These are phyloP conservation scores for Cremastinae sp. DNA, from an alignment of 2,888 invertebrate genomes.

Conservation along the genomic window DNA sequence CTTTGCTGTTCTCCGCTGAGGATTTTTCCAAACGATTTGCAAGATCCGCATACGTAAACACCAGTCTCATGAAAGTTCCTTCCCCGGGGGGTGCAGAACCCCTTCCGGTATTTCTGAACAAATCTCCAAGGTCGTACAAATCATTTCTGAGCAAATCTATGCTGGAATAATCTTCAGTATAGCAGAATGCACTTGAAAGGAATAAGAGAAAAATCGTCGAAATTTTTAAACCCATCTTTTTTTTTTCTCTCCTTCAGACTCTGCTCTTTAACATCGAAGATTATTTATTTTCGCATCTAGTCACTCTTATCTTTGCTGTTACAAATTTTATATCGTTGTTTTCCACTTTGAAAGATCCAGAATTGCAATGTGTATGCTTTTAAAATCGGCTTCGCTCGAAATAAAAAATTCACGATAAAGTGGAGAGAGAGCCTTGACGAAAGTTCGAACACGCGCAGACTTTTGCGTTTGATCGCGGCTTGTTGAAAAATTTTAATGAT, in stretches of 20 bases:
- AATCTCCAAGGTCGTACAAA: conserved; percentile 82
- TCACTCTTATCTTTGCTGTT: not conserved
- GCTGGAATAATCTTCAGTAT: conserved; percentile 70
- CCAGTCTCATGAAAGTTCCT: conserved; percentile 82
- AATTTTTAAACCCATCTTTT: conserved; percentile 45
- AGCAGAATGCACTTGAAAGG: conserved; percentile 39
- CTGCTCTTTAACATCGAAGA: not conserved
- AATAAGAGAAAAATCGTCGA: conserved; percentile 55
- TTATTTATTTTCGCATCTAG: not conserved
- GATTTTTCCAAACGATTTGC: conserved; percentile 81
- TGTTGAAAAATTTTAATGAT: conserved; percentile 10
- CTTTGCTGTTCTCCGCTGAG: conserved; percentile 65
- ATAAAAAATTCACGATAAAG: not conserved
- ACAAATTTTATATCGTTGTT: not conserved
- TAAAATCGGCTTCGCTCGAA: too few relatives aligned
- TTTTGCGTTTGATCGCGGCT: not conserved
- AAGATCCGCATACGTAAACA: conserved; percentile 83
- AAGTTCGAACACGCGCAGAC: conserved; percentile 26
- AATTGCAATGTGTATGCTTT: not conserved
- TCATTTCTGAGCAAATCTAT: conserved; percentile 85
- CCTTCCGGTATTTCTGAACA: conserved; percentile 80
- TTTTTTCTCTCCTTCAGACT: not conserved
- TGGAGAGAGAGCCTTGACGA: conserved; percentile 28
- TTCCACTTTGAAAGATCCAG: not conserved
- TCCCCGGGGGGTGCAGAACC: conserved; percentile 46